Evolutionary conservation across 2,113 vertebrate species (phyloP), one percentile per base, ranked within the genome.

Genomic region (Phrynosoma platyrhinos): DNA sequence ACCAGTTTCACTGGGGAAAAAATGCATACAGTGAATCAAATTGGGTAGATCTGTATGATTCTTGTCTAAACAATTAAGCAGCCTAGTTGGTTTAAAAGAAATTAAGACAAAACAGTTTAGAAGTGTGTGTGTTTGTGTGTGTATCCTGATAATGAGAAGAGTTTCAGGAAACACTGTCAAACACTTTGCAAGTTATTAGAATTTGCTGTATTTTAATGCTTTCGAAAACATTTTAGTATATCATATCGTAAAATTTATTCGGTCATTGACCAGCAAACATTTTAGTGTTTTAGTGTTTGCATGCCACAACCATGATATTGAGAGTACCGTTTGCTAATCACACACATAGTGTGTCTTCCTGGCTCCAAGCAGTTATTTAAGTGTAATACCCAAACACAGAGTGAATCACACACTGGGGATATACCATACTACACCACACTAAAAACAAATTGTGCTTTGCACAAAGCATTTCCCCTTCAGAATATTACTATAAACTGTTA

Each of bases 101-200:
- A 55, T 83, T 27, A 55, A 82, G 23, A 68, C 62, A 87, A 66
- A 87, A 90, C 9, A 66, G 3, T 32, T 69, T n/a, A 72, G 52
- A 85, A 79, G 78, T 47, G 21, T 3, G 42, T 27, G 36, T 9
- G 21, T 76, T 52, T 78, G 83, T 20, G 21, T 75, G 21, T 53
- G 13, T 27, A 53, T 30, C 8, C n/a, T 36, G 79, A 68, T 55
- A 20, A 86, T 36, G 30, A 82, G 16, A 85, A 1, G 32, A 64
- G 58, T 91, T 89, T 77, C 36, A 84, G 58, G 68, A 68, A 76
- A 58, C 32, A 20, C 25, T 86, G 78, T n/a, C 13, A 52, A 69
- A 52, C 79, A 23, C 32, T 83, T 87, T 53, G 8, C 71, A 40
- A 84, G 68, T 1, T 62, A 32, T 1, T 88, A 62, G 27, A 5